Percentiles rank a stretch among this genome's conserved stretches.
phyloP scores from a whole-genome alignment of 2,888 invertebrate genomes.

The Scrobipalpa atriplicella region DNA sequence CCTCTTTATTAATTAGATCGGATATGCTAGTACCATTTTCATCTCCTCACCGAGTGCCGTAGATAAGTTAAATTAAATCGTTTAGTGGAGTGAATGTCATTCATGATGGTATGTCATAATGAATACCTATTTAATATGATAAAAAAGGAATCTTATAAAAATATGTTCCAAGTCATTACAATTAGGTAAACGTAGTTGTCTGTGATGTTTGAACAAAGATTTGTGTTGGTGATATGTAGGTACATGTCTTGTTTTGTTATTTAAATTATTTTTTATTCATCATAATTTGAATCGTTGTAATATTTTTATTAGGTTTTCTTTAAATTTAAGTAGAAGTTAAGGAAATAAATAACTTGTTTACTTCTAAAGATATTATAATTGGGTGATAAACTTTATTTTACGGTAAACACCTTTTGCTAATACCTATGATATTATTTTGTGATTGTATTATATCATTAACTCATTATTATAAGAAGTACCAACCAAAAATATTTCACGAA shows the following conservation, averaged over 20 bases:
- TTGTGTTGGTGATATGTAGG: slow-evolving; percentile 56
- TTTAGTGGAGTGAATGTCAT: slow-evolving; percentile 32
- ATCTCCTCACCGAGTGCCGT: slow-evolving; percentile 33
- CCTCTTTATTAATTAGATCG: not conserved
- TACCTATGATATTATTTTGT: slow-evolving; percentile 42
- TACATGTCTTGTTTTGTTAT: slow-evolving; percentile 38
- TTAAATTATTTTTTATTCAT: slow-evolving; percentile 34
- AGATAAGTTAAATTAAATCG: slow-evolving; percentile 31
- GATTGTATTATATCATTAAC: no score
- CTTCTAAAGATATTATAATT: not conserved
- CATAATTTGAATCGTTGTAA: slow-evolving; percentile 26
- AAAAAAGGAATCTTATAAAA: slow-evolving; percentile 63
- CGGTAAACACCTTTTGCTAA: slow-evolving; percentile 27
- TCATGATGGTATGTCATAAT: slow-evolving; percentile 24
- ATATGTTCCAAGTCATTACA: slow-evolving; percentile 58
- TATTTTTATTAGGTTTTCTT: not conserved
- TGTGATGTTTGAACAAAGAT: slow-evolving; percentile 73
- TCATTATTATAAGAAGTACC: no score
- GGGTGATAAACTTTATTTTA: slow-evolving; percentile 19
- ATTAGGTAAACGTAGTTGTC: slow-evolving; percentile 69
- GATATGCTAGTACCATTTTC: slow-evolving; percentile 1
- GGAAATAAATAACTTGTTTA: slow-evolving; percentile 38
- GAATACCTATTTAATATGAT: slow-evolving; percentile 35
- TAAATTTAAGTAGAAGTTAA: slow-evolving; percentile 27
- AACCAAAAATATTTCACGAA: no score